Evolutionary conservation across 2,888 invertebrate species (phyloP).

Genomic region (Phania funesta): DNA sequence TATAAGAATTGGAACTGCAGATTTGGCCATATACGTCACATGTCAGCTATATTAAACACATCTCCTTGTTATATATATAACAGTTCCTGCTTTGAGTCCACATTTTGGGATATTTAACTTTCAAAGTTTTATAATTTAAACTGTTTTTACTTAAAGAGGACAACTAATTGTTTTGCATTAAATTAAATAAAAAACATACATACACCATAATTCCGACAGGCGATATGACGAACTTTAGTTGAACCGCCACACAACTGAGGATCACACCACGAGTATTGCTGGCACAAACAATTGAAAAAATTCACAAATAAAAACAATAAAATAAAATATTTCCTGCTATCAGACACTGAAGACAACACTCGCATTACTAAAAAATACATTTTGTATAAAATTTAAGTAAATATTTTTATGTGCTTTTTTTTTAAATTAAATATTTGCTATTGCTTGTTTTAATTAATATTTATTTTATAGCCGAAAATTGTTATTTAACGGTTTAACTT

Average conservation of each 20-base stretch:
- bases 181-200: constrained; percentile 46
- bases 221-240: constrained; percentile 72
- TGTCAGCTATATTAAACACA: no score
- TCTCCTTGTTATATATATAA: no score
- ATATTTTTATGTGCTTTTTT: not conserved
- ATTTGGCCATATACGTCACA: no score
- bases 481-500: not conserved
- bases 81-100: no score
- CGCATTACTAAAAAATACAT: constrained; percentile 7
- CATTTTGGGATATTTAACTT: no score
- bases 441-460: not conserved
- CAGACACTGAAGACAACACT: not conserved
- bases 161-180: not conserved
- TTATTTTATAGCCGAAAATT: not conserved
- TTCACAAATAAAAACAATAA: constrained; percentile 44
- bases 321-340: constrained; percentile 33
- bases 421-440: constrained; percentile 11
- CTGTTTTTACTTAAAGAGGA: not conserved
- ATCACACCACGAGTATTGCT: constrained; percentile 74
- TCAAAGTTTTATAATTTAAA: not conserved
- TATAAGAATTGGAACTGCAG: no score
- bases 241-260: constrained; percentile 72
- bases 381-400: constrained; percentile 17
- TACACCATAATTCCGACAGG: constrained; percentile 78
- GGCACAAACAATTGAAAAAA: constrained; percentile 42